Evolutionary conservation across 2,888 invertebrate species (phyloP), one percentile per base, ranked within the genome.

Genomic region (Drosophila fungiperda): DNA sequence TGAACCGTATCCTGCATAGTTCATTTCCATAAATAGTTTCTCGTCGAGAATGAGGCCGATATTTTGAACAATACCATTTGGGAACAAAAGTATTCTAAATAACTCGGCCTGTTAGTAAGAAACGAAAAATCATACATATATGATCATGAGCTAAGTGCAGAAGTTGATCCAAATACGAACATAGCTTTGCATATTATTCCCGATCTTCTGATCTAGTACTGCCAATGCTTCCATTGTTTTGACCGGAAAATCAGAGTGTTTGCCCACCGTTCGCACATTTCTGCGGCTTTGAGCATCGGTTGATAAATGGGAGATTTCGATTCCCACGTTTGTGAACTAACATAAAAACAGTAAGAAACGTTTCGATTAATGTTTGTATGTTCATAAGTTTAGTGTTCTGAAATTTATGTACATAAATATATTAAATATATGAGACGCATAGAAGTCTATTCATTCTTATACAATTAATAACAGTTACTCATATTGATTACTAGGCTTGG

Each of bases 1-100:
- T 9, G 40, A 42, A 11, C 42, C 32, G 17, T 32, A 42, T 42
- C 57, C 57, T 17, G 40, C 32, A 57, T 57, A 57, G 17, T 57
- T 57, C 32, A 57, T 57, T 9, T 57, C 57, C 57, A 57, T 57
- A 11, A 42, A 42, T 3, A 57, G 15, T 32, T 57, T 20, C 32
- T 57, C n/a, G 20, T 57, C 57, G 42, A 57, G 29, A 42, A 57
- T 57, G 20, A 40, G 57, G 20, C 32, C 40, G 6, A 57, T 57
- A 48, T 48, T 60, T 50, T 36, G 49, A 36, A 60, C 36, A 50
- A 57, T 32, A 1, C 57, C 57, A 32, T 42, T 42, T 32, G 57
- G 57, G 9, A 32, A 20, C 29, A 57, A 15, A 57, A 57, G 57
- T 20, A 29, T 57, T 42, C 20, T 15, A 15, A 57, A 32, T 11